Percentiles rank a stretch among this genome's conserved stretches.
phyloP scores from a whole-genome alignment of 2,797 vertebrate genomes.

The Gambelia wislizenii region DNA sequence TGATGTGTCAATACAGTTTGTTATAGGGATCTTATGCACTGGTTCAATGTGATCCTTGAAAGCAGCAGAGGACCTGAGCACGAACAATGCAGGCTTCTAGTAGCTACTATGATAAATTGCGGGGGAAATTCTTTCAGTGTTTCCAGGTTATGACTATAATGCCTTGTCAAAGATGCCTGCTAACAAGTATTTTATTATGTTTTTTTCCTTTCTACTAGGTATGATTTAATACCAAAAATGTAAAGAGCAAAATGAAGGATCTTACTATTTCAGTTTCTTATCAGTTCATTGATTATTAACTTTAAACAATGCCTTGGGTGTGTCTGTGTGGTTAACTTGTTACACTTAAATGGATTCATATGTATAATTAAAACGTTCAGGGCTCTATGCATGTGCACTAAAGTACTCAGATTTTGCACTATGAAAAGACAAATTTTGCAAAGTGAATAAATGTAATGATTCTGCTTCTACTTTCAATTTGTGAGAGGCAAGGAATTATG shows the following conservation, averaged over 20 bases:
- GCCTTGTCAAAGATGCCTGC: background rate
- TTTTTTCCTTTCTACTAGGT: background rate
- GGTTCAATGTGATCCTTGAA: background rate
- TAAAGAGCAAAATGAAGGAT: background rate
- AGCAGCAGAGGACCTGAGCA: background rate
- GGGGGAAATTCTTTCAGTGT: background rate
- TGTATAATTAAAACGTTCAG: background rate
- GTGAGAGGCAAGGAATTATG: background rate
- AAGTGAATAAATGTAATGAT: slow-evolving; percentile 3
- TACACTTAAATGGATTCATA: background rate
- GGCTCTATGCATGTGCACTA: background rate
- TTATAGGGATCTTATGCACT: background rate
- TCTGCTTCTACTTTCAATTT: background rate
- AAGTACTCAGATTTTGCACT: background rate
- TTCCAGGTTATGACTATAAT: background rate
- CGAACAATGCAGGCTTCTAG: background rate
- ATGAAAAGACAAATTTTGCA: background rate
- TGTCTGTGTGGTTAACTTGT: background rate
- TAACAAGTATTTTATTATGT: background rate
- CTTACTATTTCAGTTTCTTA: background rate
- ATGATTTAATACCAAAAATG: background rate
- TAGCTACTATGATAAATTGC: background rate
- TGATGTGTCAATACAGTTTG: background rate
- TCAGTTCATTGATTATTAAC: background rate
- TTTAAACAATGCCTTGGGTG: background rate